A percentile compares a stretch with the other conserved stretches of the same genome.
Conservation (phyloP, 2,797 vertebrate genomes). For the Liasis olivaceus region DNA sequence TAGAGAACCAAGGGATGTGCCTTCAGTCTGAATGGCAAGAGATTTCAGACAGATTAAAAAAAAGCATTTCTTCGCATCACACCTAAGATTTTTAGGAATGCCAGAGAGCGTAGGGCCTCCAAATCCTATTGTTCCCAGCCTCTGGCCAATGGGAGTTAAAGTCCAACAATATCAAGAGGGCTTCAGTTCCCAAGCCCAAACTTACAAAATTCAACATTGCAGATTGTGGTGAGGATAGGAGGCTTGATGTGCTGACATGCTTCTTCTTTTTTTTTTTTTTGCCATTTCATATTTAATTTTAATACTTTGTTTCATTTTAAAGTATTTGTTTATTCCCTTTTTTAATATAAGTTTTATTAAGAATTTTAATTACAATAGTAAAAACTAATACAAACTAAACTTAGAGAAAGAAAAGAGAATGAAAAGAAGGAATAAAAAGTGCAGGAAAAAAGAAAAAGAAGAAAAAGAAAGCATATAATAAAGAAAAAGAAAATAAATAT, state of each 20-base stretch:
- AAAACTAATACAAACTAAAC: background rate
- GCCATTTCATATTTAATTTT: background rate
- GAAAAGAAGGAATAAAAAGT: background rate
- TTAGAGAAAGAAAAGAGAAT: background rate
- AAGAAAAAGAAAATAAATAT: background rate
- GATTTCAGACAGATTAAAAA: background rate
- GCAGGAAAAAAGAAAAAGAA: background rate
- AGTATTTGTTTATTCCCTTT: background rate
- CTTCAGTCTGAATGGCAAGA: background rate
- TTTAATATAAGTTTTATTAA: background rate
- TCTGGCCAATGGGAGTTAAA: background rate
- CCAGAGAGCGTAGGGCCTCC: background rate
- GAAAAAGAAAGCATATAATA: background rate
- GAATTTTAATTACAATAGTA: background rate
- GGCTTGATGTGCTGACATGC: background rate
- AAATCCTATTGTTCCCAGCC: background rate
- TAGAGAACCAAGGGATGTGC: background rate
- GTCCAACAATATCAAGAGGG: background rate
- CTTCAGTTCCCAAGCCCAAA: background rate
- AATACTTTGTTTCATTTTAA: background rate
- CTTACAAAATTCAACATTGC: background rate
- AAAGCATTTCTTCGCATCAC: background rate
- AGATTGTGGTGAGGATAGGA: background rate
- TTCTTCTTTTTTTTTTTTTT: background rate
- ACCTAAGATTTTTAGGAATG: background rate